A percentile compares a stretch with the other conserved stretches of the same genome.
Conservation (phyloP, 2,888 invertebrate genomes). For the Callyntrura guangdongensis region DNA sequence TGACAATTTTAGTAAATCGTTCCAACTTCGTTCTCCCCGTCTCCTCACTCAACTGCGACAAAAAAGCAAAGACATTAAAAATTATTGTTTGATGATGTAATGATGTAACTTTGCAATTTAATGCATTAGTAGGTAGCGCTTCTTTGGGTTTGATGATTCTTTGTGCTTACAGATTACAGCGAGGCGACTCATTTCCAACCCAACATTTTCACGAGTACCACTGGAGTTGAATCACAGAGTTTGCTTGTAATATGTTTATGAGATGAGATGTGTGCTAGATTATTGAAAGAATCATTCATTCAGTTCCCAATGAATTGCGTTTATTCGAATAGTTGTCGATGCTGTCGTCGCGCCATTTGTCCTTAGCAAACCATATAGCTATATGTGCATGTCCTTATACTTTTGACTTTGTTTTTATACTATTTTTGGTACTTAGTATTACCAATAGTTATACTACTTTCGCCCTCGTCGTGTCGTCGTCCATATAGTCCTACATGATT, state of each 20-base stretch:
- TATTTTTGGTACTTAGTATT: neutral
- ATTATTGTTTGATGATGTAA: constrained; percentile 33
- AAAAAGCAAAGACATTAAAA: constrained; percentile 27
- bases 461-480: neutral
- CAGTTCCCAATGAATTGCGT: constrained; percentile 27
- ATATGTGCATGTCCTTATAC: neutral
- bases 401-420: neutral
- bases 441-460: neutral
- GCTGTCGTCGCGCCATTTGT: too few species aligned
- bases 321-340: constrained; percentile 37
- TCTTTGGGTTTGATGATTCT: neutral
- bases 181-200: constrained; percentile 18
- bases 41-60: neutral
- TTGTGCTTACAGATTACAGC: neutral
- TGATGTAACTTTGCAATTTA: constrained; percentile 11
- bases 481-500: neutral
- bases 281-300: constrained; percentile 37
- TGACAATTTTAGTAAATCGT: constrained; percentile 6
- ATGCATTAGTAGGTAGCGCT: neutral
- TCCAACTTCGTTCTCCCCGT: neutral
- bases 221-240: constrained; percentile 9
- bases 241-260: neutral
- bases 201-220: neutral
- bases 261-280: neutral
- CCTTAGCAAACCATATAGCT: too few species aligned